Percentiles rank a stretch among this genome's conserved stretches.
These are phyloP conservation scores for Bothrops jararaca DNA, from an alignment of 2,113 vertebrate genomes.

Conservation along the genomic window DNA sequence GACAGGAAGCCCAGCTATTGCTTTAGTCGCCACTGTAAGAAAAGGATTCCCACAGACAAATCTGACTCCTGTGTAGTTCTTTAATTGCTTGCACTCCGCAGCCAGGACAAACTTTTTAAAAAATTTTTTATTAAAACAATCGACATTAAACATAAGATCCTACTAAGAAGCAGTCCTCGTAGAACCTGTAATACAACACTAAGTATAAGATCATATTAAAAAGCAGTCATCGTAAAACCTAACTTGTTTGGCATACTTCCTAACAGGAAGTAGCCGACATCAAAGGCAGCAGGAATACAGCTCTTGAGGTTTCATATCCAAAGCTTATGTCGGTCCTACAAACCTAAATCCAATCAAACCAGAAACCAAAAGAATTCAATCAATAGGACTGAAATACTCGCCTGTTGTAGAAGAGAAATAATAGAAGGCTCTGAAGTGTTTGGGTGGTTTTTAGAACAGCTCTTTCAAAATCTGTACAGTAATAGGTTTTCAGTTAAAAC, in stretches of 20 bases:
- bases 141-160: no score
- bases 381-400: neutral
- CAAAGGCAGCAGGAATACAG: neutral
- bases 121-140: no score
- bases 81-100: neutral
- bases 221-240: no score
- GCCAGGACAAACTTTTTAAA: constrained; percentile 16
- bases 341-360: neutral
- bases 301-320: neutral
- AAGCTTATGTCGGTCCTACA: neutral
- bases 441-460: neutral
- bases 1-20: neutral
- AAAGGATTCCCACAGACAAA: constrained; percentile 15
- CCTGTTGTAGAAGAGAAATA: neutral
- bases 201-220: no score
- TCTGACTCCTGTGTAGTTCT: neutral
- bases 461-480: neutral
- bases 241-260: neutral
- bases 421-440: neutral
- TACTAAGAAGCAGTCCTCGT: no score
- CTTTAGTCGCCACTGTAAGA: constrained; percentile 19
- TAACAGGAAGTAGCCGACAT: neutral
- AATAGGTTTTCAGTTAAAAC: neutral
- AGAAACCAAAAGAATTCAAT: neutral
- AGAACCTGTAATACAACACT: no score